Percentiles rank a stretch among this genome's conserved stretches.
Evolutionary conservation across 2,888 invertebrate genomes (phyloP).

Genomic region (Chymomyza procnemis): DNA sequence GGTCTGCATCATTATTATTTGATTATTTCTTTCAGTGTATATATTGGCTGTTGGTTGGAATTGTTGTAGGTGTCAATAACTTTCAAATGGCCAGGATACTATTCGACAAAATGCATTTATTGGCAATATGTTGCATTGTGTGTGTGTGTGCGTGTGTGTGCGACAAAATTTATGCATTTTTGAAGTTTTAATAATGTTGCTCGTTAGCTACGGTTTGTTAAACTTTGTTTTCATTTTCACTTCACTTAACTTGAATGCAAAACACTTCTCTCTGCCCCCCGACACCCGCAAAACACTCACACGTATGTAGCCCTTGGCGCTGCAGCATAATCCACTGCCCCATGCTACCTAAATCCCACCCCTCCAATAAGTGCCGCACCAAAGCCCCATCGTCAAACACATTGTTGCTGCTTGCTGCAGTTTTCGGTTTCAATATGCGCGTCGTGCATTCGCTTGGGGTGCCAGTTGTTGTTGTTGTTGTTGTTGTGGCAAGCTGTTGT

Average conservation of each 20-base stretch:
- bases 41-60: not conserved
- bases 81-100: slow-evolving; percentile 66
- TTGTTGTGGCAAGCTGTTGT: slow-evolving; percentile 38
- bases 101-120: slow-evolving; percentile 50
- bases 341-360: not conserved
- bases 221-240: slow-evolving; percentile 73
- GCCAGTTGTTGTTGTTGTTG: slow-evolving; percentile 12
- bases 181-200: slow-evolving; percentile 72
- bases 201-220: slow-evolving; percentile 72
- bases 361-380: no score
- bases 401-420: slow-evolving; percentile 40
- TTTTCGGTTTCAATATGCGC: slow-evolving; percentile 69
- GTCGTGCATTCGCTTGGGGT: slow-evolving; percentile 56
- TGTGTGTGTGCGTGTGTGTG: not conserved
- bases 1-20: not conserved
- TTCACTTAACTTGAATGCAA: slow-evolving; percentile 62
- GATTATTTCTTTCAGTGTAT: slow-evolving; percentile 20
- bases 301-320: not conserved
- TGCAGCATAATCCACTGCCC: not conserved
- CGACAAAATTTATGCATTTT: slow-evolving; percentile 63
- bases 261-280: slow-evolving; percentile 27
- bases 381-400: not conserved
- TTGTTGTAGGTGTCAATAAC: slow-evolving; percentile 64
- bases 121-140: not conserved
- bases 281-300: not conserved